A percentile compares a stretch with the other conserved stretches of the same genome.
Evolutionary conservation across 1,140 invertebrate genomes (phyloP).

Genomic region (Reticulitermes speratus): DNA sequence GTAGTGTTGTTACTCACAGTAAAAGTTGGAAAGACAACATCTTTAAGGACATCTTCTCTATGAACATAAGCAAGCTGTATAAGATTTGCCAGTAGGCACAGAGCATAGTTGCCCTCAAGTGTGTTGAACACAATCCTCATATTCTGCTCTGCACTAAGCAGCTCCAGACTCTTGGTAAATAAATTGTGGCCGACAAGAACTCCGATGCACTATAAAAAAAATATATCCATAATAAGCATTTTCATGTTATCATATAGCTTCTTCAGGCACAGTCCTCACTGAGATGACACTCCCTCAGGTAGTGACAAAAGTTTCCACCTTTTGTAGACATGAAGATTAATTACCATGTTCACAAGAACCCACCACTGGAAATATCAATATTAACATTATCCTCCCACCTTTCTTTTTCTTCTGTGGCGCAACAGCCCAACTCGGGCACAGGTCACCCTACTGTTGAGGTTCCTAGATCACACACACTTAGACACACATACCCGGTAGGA

Average conservation of each 20-base stretch:
- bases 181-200: constrained; percentile 65
- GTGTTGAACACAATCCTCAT: constrained; percentile 82
- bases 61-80: constrained; percentile 75
- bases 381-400: no score
- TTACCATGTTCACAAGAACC: no score
- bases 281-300: no score
- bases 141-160: constrained; percentile 78
- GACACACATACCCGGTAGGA: no score
- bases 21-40: constrained; percentile 67
- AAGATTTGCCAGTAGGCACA: constrained; percentile 78
- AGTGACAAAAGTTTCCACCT: no score
- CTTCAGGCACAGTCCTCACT: no score
- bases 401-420: no score
- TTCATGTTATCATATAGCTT: constrained; percentile 24
- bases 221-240: constrained; percentile 10
- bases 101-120: constrained; percentile 82
- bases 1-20: constrained; percentile 53
- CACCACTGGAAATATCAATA: no score
- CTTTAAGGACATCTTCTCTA: constrained; percentile 58
- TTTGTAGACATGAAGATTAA: no score
- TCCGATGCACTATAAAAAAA: constrained; percentile 60
- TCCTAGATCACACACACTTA: no score
- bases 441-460: no score
- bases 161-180: constrained; percentile 70
- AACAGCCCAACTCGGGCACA: no score